Evolutionary conservation across 2,888 invertebrate species (phyloP), one percentile per base, ranked within the genome.

Genomic region (Lasioglossum leucozonium): DNA sequence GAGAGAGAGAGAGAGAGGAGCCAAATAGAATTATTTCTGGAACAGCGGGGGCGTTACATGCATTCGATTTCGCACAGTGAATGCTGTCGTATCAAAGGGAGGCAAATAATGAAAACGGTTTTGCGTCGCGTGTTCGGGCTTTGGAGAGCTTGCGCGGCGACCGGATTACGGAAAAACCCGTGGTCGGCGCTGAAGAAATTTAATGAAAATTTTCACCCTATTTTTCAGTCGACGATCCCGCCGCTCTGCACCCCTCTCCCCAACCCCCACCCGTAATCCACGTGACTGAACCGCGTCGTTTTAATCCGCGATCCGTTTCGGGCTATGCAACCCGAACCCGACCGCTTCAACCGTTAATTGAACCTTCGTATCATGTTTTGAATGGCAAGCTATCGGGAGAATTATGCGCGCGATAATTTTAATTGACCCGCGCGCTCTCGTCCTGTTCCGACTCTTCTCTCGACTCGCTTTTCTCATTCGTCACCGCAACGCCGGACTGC

Each of bases 1-100:
- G 62, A 13, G 62, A 62, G 26, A 30, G n/a, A 30, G 1, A 16
- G 16, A 30, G 26, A 37, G 77, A 79, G 81, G 72, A 77, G 26
- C 13, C 30, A 58, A 78, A 85, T 67, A 67, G 30, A 88, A 87
- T 87, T 88, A 88, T 82, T 65, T 37, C 42, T 71, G 65, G 69
- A 78, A 76, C 51, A 72, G 74, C 58, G 22, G 37, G 67, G n/a
- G 34, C 18, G 74, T 75, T 72, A 77, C 78, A 26, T 42, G 62
- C 47, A 40, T 79, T 58, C 72, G 72, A 78, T 82, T 76, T 73
- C 47, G 62, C 37, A 40, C 62, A n/a, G 73, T 51, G 67, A 84
- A 77, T 42, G 67, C 34, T 47, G 69, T 79, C 55, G 76, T 51
- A 73, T 78, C 78, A 83, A 77, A 75, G 78, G 37, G 83, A 75